Evolutionary conservation across 2,888 invertebrate genomes (phyloP).

Genomic region (Dioctria rufipes): DNA sequence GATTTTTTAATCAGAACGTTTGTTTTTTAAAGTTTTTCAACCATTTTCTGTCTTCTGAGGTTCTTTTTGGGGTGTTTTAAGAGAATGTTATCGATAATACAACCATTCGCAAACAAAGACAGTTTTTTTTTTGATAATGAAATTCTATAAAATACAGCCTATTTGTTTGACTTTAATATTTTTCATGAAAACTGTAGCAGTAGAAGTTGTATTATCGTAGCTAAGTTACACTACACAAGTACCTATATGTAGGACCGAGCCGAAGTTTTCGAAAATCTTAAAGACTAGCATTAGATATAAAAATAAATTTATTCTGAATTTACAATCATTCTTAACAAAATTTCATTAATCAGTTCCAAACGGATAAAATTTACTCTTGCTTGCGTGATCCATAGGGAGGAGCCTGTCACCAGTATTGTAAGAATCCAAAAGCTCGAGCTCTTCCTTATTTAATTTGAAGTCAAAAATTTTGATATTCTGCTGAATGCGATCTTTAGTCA

Average conservation of each 20-base stretch:
- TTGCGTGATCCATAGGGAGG: constrained; percentile 64
- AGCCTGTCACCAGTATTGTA: constrained; percentile 71
- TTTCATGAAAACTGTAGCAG: neutral
- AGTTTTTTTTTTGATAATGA: neutral
- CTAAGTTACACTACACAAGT: too few relatives aligned
- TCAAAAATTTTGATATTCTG: constrained; percentile 76
- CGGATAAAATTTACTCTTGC: constrained; percentile 67
- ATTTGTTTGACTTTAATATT: neutral
- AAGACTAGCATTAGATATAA: neutral
- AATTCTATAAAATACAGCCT: neutral
- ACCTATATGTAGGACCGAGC: too few relatives aligned
- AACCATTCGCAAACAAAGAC: constrained; percentile 53
- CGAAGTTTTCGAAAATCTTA: neutral
- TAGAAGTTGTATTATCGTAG: neutral
- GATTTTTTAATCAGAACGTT: too few relatives aligned
- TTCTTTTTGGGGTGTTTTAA: too few relatives aligned
- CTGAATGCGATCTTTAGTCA: constrained; percentile 72
- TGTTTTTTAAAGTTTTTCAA: too few relatives aligned
- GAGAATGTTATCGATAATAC: too few relatives aligned
- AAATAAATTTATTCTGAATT: neutral
- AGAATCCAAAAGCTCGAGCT: constrained; percentile 72
- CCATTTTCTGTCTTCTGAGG: too few relatives aligned
- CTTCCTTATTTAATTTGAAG: constrained; percentile 73
- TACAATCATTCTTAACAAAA: neutral
- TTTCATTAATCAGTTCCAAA: constrained; percentile 65